These are phyloP conservation scores for Pedicia rivosa DNA, from an alignment of 2,888 invertebrate species.

Conservation along the genomic window DNA sequence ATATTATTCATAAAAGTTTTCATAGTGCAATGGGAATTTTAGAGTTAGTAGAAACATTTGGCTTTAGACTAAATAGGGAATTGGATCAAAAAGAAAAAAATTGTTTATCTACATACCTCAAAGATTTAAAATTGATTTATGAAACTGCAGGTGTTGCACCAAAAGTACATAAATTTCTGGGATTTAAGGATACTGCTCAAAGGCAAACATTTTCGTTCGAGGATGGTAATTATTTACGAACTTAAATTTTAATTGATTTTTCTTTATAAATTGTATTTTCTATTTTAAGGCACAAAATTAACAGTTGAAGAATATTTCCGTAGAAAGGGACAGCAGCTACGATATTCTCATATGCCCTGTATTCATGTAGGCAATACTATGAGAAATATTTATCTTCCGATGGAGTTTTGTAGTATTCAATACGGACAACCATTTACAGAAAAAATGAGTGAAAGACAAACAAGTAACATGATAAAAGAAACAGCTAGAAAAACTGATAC, in stretches of 20 bases:
- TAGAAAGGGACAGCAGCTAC: neutral
- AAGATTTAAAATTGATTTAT: conserved; percentile 20
- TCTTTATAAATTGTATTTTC: no score
- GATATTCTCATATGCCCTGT: conserved; percentile 58
- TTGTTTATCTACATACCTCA: conserved; percentile 14
- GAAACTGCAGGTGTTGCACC: conserved; percentile 14
- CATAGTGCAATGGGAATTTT: conserved; percentile 31
- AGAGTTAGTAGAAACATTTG: neutral
- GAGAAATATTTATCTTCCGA: conserved; percentile 61
- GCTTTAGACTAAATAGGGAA: neutral
- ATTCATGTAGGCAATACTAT: conserved; percentile 61
- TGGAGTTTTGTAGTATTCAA: conserved; percentile 66
- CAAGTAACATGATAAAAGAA: conserved; percentile 68
- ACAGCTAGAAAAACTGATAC: conserved; percentile 68
- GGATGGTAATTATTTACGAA: conserved; percentile 2
- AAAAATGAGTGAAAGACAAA: conserved; percentile 71
- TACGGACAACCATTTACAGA: conserved; percentile 55
- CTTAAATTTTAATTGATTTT: no score
- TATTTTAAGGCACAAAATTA: conserved; percentile 16
- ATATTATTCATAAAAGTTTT: conserved; percentile 72
- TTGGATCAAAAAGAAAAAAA: neutral
- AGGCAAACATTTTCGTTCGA: conserved; percentile 24
- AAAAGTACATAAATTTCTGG: conserved; percentile 19
- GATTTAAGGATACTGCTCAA: conserved; percentile 20
- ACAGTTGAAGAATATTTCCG: conserved; percentile 25